Conservation (phyloP, 2,888 invertebrate species). For the Laothoe populi region DNA sequence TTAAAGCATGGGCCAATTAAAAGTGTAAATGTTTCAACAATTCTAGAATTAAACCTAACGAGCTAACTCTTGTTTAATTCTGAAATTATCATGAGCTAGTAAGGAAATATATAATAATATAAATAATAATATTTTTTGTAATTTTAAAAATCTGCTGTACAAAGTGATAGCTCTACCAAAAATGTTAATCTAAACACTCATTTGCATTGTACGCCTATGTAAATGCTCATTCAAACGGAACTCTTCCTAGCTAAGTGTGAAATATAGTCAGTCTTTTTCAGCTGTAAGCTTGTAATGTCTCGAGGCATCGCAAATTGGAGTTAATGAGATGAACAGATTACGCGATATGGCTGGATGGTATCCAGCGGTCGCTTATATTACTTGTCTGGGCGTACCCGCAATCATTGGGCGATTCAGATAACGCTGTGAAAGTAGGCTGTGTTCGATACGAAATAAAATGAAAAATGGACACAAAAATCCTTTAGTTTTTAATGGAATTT, state of each 20-base stretch:
- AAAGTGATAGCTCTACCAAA: no score
- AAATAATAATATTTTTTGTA: no score
- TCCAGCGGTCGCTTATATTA: background rate
- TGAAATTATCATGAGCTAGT: no score
- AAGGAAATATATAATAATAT: no score
- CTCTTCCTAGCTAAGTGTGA: background rate
- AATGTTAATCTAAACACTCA: no score
- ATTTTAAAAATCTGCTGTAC: no score
- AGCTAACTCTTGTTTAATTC: no score
- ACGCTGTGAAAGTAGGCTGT: background rate
- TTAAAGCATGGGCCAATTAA: no score
- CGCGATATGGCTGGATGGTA: constrained; percentile 13
- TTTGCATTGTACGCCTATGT: no score
- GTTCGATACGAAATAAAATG: background rate
- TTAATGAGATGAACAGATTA: constrained; percentile 36
- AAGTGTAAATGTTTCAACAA: no score
- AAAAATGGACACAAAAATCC: background rate
- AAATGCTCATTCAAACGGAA: background rate
- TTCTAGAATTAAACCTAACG: no score
- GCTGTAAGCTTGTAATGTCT: constrained; percentile 2
- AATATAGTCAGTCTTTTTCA: background rate
- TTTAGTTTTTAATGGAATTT: constrained; percentile 13
- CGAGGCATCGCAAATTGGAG: constrained; percentile 29
- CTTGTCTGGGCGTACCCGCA: constrained; percentile 15
- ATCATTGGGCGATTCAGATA: constrained; percentile 35